Conservation (phyloP, 1,140 invertebrate species). For the Tetragnatha versicolor region DNA sequence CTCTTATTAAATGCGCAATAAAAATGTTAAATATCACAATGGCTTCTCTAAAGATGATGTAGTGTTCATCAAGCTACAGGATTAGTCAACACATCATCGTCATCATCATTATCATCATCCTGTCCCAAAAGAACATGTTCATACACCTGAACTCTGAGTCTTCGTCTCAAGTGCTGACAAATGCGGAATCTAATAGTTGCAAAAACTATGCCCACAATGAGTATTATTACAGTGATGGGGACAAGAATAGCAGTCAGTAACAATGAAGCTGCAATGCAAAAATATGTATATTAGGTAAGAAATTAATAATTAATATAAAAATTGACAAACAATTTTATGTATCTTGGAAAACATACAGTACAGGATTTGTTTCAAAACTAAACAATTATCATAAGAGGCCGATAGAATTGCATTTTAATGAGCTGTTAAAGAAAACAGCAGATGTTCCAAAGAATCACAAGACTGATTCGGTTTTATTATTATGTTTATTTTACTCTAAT, state of each 20-base stretch:
- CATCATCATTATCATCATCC: slow-evolving; percentile 34
- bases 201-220: slow-evolving; percentile 15
- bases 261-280: slow-evolving; percentile 27
- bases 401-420: too few species aligned
- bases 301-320: too few species aligned
- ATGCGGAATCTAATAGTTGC: slow-evolving; percentile 20
- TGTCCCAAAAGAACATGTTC: slow-evolving; percentile 46
- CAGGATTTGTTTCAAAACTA: too few species aligned
- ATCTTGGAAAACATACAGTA: too few species aligned
- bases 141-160: slow-evolving; percentile 46
- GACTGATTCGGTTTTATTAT: too few species aligned
- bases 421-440: too few species aligned
- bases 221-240: slow-evolving; percentile 22
- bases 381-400: too few species aligned
- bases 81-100: slow-evolving; percentile 8
- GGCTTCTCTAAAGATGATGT: neutral
- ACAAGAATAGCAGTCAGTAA: slow-evolving; percentile 41
- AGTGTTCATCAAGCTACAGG: slow-evolving; percentile 28
- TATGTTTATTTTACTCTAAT: too few species aligned
- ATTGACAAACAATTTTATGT: too few species aligned
- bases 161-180: slow-evolving; percentile 34
- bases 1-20: slow-evolving; percentile 11
- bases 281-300: neutral
- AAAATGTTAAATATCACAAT: slow-evolving; percentile 38
- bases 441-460: too few species aligned